phyloP scores from a whole-genome alignment of 1,140 invertebrate genomes.

The Coptotermes formosanus region DNA sequence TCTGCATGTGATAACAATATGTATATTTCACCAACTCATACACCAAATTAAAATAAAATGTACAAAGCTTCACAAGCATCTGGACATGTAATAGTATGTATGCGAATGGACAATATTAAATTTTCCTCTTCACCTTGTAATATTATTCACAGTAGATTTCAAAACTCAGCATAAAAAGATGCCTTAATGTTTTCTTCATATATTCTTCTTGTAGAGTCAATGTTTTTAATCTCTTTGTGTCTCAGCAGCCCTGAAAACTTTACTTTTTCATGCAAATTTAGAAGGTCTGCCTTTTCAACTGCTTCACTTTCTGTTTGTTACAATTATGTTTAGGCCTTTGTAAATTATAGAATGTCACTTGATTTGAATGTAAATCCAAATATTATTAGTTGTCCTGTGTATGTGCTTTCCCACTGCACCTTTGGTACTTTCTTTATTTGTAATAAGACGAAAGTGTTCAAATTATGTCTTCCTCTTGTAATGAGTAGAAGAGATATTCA shows the following conservation, averaged over 20 bases:
- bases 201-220: not conserved
- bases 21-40: too few relatives aligned
- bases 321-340: not conserved
- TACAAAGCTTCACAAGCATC: too few relatives aligned
- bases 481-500: not conserved
- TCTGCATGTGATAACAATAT: too few relatives aligned
- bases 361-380: not conserved
- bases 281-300: not conserved
- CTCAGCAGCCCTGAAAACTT: not conserved
- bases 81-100: too few relatives aligned
- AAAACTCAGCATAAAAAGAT: not conserved
- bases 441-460: not conserved
- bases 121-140: not conserved
- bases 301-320: not conserved
- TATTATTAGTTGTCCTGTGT: not conserved
- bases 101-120: too few relatives aligned
- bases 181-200: not conserved
- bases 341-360: not conserved
- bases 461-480: conserved; percentile 17
- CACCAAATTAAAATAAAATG: too few relatives aligned
- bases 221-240: not conserved
- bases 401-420: not conserved
- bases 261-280: not conserved
- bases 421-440: not conserved
- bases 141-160: not conserved